Evolutionary conservation across 2,797 vertebrate genomes (phyloP).

Genomic region (Manis crassicaudata): DNA sequence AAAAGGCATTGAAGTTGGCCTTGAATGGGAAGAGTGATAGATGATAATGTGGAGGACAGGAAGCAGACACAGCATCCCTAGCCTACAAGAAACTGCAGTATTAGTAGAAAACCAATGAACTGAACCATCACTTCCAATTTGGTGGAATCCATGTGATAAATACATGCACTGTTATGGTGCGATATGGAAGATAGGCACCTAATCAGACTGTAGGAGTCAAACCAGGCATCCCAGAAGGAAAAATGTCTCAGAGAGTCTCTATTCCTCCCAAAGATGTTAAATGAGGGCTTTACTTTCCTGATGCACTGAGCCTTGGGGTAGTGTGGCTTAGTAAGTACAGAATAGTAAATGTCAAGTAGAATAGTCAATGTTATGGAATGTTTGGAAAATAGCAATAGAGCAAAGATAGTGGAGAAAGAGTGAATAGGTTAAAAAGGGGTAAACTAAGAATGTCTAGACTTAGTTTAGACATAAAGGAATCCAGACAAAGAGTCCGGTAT

Average conservation of each 20-base stretch:
- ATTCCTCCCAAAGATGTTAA: background rate
- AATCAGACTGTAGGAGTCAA: background rate
- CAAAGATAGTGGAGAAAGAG: background rate
- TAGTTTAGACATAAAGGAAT: background rate
- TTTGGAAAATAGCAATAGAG: background rate
- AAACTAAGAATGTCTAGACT: background rate
- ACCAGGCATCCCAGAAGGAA: background rate
- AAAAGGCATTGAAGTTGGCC: background rate
- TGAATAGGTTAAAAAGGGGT: background rate
- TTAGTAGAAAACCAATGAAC: background rate
- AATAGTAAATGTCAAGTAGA: background rate
- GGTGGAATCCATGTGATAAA: background rate
- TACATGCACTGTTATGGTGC: accelerated
- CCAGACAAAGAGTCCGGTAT: background rate
- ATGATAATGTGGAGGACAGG: background rate
- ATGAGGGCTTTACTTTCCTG: background rate
- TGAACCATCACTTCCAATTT: background rate
- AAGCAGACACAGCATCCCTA: background rate
- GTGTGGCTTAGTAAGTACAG: background rate
- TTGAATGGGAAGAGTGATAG: background rate
- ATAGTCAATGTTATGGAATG: background rate
- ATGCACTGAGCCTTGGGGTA: background rate
- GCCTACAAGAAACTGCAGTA: background rate
- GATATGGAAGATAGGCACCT: background rate
- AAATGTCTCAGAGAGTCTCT: background rate